phyloP scores from a whole-genome alignment of 1,140 invertebrate species.

The Pinna nobilis region DNA sequence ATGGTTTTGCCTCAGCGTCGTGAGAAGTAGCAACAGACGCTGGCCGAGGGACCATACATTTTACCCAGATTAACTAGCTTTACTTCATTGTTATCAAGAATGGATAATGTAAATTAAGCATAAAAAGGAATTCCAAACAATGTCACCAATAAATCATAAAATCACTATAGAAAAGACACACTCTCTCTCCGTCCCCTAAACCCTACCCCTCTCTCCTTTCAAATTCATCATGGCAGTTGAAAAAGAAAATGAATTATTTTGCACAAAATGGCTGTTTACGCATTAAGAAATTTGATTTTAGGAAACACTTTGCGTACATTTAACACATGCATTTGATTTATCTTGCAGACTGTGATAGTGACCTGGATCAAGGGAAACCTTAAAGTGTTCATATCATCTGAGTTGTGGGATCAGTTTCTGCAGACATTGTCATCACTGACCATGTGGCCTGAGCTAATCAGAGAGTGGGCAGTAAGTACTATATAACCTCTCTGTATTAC shows the following conservation, averaged over 20 bases:
- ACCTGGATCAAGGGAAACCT: constrained; percentile 99
- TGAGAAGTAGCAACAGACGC: constrained; percentile 47
- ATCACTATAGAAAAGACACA: too few species aligned
- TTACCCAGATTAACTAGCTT: too few species aligned
- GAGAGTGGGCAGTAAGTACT: constrained; percentile 91
- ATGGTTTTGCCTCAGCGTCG: constrained; percentile 63
- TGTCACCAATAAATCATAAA: too few species aligned
- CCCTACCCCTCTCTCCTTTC: too few species aligned
- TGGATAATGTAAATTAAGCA: too few species aligned
- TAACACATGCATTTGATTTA: constrained; percentile 14
- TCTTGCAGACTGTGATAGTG: constrained; percentile 93
- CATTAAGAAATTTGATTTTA: not conserved
- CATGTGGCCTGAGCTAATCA: constrained; percentile 95
- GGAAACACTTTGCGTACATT: not conserved
- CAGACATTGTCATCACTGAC: constrained; percentile 90
- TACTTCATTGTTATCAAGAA: too few species aligned
- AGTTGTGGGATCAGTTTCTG: constrained; percentile 96
- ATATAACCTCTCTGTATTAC: not conserved
- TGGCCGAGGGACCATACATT: constrained; percentile 69
- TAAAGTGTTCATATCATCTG: constrained; percentile 90
- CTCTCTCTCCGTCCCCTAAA: too few species aligned
- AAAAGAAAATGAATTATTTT: too few species aligned
- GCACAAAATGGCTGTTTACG: too few species aligned
- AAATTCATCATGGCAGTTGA: too few species aligned
- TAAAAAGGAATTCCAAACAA: too few species aligned